Base-by-base conservation (phyloP, 1,140 invertebrate genomes). In the Trichonephila clavata region DNA sequence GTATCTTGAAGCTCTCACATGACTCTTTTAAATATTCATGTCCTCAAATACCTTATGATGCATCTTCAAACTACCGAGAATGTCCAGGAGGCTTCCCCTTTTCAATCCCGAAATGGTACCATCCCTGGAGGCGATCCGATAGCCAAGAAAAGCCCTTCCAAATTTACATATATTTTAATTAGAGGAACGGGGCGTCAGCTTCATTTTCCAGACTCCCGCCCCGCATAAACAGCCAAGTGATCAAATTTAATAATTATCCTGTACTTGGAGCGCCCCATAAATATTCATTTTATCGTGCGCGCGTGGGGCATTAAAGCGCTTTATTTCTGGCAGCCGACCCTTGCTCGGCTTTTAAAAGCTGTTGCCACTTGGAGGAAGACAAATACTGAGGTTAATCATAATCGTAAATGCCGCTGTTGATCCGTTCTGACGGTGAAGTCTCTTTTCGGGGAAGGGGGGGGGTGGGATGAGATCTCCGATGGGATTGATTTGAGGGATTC, bases 91-190 rank as follows among this genome's bases (percentile, higher is more conserved):
- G 14, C 14, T 20, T 16, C 71, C 71, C 71, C 18, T 61, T 68
- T 24, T 7, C 10, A 68, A 24, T 77, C 14, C 71, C 27, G 7
- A 7, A 39, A 77, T 77, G 71, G 71, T 27, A 32, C 14, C 27
- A 32, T 77, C 71, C 71, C 71, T 27, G 32, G 71, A 77, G 71
- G 27, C 71, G 14, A 77, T 77, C 71, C 27, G 27, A 77, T 77
- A 32, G 71, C 71, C 71, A 77, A 77, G 71, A 77, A 77, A 77
- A 77, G 71, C 71, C 71, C 71, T 32, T 32, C 32, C 71, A 18
- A 77, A 77, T 77, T 77, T 77, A 77, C 71, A 77, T 77, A 77
- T 77, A 77, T 77, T 77, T 77, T 77, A 77, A 77, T 77, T 77
- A 77, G 71, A 77, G 27, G 71, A 77, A 77, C 71, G 71, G 71